A percentile compares a stretch with the other conserved stretches of the same genome.
Evolutionary conservation across 2,888 invertebrate genomes (phyloP).

Genomic region (Hydroisotoma schaefferi): DNA sequence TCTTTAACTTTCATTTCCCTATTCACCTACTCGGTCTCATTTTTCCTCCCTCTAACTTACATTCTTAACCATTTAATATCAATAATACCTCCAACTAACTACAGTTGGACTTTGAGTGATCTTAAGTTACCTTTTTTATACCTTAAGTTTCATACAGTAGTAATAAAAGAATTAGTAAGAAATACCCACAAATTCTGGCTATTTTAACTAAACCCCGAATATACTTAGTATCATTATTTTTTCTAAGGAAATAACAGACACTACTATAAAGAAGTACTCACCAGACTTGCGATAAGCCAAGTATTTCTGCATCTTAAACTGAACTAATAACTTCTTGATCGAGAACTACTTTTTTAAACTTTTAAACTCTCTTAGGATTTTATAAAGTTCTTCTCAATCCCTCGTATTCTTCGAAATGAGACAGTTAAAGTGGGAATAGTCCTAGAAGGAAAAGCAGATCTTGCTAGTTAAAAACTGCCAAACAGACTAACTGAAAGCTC

Average conservation of each 20-base stretch:
- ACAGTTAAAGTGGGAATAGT: background rate
- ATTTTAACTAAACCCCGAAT: background rate
- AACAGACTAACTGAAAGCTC: no score
- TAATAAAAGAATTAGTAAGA: background rate
- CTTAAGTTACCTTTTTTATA: no score
- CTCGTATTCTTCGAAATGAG: background rate
- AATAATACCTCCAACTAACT: no score
- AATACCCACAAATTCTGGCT: background rate
- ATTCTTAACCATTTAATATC: background rate
- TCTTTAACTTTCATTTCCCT: conserved; percentile 17
- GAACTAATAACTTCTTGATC: background rate
- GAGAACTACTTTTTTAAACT: background rate
- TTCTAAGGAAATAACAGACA: background rate
- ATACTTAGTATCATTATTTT: no score
- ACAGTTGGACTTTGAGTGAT: no score
- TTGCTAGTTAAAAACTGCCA: background rate
- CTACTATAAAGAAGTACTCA: background rate
- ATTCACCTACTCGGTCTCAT: conserved; percentile 5
- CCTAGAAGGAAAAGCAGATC: background rate
- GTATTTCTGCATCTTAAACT: conserved; percentile 9
- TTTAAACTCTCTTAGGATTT: background rate
- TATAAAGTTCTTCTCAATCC: background rate
- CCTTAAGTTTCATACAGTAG: no score
- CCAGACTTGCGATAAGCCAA: conserved; percentile 11
- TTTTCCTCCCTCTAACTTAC: background rate